Base-by-base conservation (phyloP, 1,140 invertebrate species). In the Lepidurus arcticus region DNA sequence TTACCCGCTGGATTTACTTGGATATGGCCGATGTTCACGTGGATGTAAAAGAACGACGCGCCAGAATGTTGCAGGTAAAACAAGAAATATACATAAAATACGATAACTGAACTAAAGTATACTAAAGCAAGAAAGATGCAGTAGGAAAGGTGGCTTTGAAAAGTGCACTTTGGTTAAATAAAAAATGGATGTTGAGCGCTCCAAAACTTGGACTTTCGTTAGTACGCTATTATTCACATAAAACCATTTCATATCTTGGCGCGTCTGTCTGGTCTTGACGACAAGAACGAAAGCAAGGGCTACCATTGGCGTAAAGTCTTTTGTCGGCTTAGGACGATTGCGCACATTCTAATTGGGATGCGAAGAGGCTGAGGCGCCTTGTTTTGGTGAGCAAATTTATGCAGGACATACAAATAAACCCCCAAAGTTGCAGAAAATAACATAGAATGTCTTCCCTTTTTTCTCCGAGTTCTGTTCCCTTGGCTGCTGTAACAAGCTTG, bases 61-160 rank as follows among this genome's bases (percentile, higher is more conserved):
- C 75, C 75, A 76, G 75, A 76, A 76, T 76, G 75, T 47, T 76
- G 75, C 75, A 76, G 75, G 75, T 76, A 76, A 76, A 7, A 76
- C 7, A 13, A 16, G 4, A 4, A 21, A 21, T 42, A 16, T n/a
- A 45, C 24, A 42, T 44, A 7, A 47, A 26, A 10, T 42, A 44
- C 16, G 9, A 24, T 1, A 34, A 34, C 34, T 34, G 34, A 34
- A 34, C 26, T 34, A 34, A 34, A 34, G 34, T 34, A 34, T 4
- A 34, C 4, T 34, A 34, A 34, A 34, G 2, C 34, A 34, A 34
- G 34, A 34, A 34, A 34, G 34, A 4, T 34, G 34, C 0, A 3
- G 34, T 34, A 34, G 34, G 34, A 34, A 34, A 34, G 34, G 4
- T 34, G 34, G 34, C 34, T 34, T 34, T 34, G 34, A 34, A 34